These are phyloP conservation scores for Chascanopsetta lugubris DNA, from an alignment of 2,113 vertebrate genomes.

Conservation along the genomic window DNA sequence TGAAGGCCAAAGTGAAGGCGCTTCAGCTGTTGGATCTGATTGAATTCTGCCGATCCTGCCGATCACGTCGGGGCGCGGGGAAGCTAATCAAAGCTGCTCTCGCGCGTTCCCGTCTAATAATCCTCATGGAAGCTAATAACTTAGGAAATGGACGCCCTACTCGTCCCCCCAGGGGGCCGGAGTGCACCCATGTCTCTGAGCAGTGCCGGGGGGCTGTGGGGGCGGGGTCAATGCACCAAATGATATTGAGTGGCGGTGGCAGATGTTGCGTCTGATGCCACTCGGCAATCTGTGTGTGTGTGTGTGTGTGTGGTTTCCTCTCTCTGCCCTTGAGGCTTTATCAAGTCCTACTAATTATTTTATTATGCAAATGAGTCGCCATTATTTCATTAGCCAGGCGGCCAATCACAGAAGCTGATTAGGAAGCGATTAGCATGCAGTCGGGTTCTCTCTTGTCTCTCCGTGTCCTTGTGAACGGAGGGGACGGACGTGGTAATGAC, in stretches of 20 bases:
- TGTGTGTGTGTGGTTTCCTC: slow-evolving; percentile 43
- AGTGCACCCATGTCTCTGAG: slow-evolving; percentile 30
- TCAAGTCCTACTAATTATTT: slow-evolving; percentile 84
- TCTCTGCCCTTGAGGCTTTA: slow-evolving; percentile 83
- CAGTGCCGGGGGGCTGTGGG: slow-evolving; percentile 32
- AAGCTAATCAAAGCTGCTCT: slow-evolving; percentile 50
- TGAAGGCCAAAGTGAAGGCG: slow-evolving; percentile 22
- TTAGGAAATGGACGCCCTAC: not conserved
- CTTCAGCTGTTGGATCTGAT: slow-evolving; percentile 41
- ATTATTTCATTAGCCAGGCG: slow-evolving; percentile 84
- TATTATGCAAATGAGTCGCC: slow-evolving; percentile 84
- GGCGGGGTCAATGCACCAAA: slow-evolving; percentile 58
- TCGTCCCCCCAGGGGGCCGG: not conserved
- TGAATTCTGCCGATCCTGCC: slow-evolving; percentile 45
- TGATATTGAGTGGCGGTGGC: slow-evolving; percentile 65
- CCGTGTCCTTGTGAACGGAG: slow-evolving; percentile 69
- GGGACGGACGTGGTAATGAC: slow-evolving; percentile 59
- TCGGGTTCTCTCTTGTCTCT: slow-evolving; percentile 35
- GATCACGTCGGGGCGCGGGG: slow-evolving; percentile 17
- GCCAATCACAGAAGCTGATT: slow-evolving; percentile 82
- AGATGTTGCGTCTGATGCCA: slow-evolving; percentile 74
- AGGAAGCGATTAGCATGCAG: slow-evolving; percentile 84
- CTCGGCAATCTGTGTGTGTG: slow-evolving; percentile 53
- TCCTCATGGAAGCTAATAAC: slow-evolving; percentile 44
- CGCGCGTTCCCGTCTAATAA: slow-evolving; percentile 49